These are phyloP conservation scores for Embiotoca jacksoni DNA, from an alignment of 2,113 vertebrate species.

Conservation along the genomic window DNA sequence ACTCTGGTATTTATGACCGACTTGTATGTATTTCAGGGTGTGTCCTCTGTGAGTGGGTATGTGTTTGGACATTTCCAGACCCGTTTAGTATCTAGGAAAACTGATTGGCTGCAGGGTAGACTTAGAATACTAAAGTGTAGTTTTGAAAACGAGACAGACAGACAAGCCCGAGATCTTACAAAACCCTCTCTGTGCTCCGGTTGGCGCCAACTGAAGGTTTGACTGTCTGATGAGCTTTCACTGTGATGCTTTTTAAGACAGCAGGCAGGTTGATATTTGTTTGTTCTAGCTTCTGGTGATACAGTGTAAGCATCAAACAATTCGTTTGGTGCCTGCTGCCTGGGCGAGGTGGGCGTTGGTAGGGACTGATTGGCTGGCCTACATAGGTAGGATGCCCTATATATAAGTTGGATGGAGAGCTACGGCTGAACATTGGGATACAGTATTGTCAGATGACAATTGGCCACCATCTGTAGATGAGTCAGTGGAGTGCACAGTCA, in stretches of 20 bases:
- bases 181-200: constrained; percentile 39
- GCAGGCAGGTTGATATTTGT: constrained; percentile 67
- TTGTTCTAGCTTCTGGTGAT: constrained; percentile 59
- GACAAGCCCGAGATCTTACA: constrained; percentile 49
- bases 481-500: constrained; percentile 67
- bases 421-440: constrained; percentile 54
- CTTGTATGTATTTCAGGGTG: constrained; percentile 64
- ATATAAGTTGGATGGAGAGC: constrained; percentile 63
- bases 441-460: constrained; percentile 69
- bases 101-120: constrained; percentile 55
- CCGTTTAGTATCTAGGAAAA: constrained; percentile 54
- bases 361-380: constrained; percentile 67
- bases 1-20: constrained; percentile 73
- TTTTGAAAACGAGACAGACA: constrained; percentile 44
- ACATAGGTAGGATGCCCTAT: constrained; percentile 72
- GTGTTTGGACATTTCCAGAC: constrained; percentile 68
- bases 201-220: constrained; percentile 56
- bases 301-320: constrained; percentile 56
- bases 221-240: constrained; percentile 57
- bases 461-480: constrained; percentile 80
- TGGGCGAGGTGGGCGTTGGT: constrained; percentile 44
- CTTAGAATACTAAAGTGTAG: constrained; percentile 54
- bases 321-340: constrained; percentile 46
- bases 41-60: constrained; percentile 26
- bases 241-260: constrained; percentile 46